Evolutionary conservation across 2,113 vertebrate species (phyloP).

Genomic region (Plecturocebus donacophilus): DNA sequence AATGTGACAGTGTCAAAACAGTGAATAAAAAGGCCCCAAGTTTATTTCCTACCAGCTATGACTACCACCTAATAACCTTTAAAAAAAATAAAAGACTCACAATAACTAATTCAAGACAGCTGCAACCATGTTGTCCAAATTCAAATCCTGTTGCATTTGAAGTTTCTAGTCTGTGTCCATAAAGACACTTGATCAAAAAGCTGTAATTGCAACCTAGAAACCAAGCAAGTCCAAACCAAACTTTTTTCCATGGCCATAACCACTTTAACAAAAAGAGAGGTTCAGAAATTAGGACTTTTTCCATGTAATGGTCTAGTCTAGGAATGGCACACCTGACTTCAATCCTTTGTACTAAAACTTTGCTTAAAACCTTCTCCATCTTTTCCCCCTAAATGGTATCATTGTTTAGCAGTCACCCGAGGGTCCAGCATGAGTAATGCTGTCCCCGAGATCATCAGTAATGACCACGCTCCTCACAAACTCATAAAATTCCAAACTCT

Average conservation of each 20-base stretch:
- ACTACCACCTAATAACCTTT: conserved; percentile 20
- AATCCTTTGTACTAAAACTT: conserved; percentile 6
- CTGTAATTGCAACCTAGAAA: conserved; percentile 57
- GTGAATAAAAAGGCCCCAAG: conserved; percentile 35
- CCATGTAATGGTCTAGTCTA: conserved; percentile 31
- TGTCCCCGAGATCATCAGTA: neutral
- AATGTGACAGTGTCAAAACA: conserved; percentile 34
- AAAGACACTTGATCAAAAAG: neutral
- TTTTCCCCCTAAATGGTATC: neutral
- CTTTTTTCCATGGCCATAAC: neutral
- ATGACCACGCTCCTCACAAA: neutral
- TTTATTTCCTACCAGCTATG: conserved; percentile 43
- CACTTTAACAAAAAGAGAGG: conserved; percentile 49
- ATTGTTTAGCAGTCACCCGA: neutral
- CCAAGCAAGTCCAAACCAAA: conserved; percentile 57
- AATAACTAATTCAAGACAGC: conserved; percentile 25
- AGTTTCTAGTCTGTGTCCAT: conserved; percentile 11
- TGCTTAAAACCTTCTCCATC: neutral
- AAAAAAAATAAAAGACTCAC: conserved; percentile 45
- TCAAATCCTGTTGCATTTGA: neutral
- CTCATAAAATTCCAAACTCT: neutral
- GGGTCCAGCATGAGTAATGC: neutral
- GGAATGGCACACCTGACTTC: conserved; percentile 13
- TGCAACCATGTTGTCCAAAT: conserved; percentile 20
- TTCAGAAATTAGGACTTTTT: conserved; percentile 28